Conservation (phyloP, 1,140 invertebrate genomes). For the Helicoverpa zea region DNA sequence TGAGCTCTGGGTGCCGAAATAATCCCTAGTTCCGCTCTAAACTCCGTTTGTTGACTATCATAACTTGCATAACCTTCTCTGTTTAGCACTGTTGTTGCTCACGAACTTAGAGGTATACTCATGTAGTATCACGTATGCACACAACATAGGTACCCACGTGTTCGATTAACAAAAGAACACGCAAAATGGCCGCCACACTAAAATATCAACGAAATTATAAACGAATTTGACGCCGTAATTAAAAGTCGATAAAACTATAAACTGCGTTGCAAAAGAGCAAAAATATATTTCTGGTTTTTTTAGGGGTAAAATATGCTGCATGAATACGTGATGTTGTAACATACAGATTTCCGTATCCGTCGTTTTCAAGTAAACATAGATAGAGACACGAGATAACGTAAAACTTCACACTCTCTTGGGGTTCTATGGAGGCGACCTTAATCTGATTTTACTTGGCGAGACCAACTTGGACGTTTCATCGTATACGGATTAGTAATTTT, state of each 20-base stretch:
- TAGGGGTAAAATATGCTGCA: no score
- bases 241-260: no score
- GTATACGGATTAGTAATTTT: constrained; percentile 27
- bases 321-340: not conserved
- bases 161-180: no score
- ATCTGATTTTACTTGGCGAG: constrained; percentile 10
- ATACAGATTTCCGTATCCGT: not conserved
- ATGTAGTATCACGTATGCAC: not conserved
- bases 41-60: constrained; percentile 14
- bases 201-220: no score
- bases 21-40: not conserved
- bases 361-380: not conserved
- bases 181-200: no score
- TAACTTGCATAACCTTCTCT: not conserved
- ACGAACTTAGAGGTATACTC: not conserved
- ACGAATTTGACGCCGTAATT: no score
- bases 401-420: constrained; percentile 15
- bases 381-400: not conserved
- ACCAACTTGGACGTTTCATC: constrained; percentile 29
- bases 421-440: constrained; percentile 4
- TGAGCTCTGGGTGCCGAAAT: not conserved
- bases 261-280: no score
- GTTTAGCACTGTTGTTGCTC: constrained; percentile 2
- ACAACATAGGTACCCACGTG: not conserved
- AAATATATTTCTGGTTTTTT: no score